Conservation (phyloP, 2,113 vertebrate species). For the Megaleporinus macrocephalus region DNA sequence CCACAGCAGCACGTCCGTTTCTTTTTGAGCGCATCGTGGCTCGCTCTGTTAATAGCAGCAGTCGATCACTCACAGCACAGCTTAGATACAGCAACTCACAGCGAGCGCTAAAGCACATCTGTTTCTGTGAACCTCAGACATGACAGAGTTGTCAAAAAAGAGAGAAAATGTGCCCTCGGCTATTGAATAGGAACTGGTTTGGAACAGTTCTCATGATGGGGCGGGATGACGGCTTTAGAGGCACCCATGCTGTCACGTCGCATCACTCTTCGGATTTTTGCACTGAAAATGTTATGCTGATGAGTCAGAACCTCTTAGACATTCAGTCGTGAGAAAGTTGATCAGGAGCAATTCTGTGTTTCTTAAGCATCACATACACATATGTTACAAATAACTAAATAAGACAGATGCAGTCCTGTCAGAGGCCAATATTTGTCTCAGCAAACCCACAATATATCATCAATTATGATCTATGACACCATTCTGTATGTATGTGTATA, state of each 20-base stretch:
- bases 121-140: conserved; percentile 6
- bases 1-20: neutral
- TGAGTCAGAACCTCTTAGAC: neutral
- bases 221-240: neutral
- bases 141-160: neutral
- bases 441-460: too few species aligned
- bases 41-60: conserved; percentile 10
- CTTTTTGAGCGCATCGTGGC: neutral
- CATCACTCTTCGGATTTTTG: neutral
- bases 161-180: neutral
- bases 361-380: neutral
- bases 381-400: neutral
- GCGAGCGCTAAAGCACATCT: neutral
- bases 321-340: neutral
- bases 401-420: neutral
- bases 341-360: neutral
- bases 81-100: conserved; percentile 1
- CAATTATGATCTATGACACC: too few species aligned
- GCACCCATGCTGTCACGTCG: conserved; percentile 12
- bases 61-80: neutral
- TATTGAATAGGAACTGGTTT: conserved; percentile 40
- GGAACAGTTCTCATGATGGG: conserved; percentile 50
- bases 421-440: neutral
- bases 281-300: neutral
- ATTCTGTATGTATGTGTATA: too few species aligned